phyloP scores from a whole-genome alignment of 2,888 invertebrate genomes.

The Neoaliturus tenellus region DNA sequence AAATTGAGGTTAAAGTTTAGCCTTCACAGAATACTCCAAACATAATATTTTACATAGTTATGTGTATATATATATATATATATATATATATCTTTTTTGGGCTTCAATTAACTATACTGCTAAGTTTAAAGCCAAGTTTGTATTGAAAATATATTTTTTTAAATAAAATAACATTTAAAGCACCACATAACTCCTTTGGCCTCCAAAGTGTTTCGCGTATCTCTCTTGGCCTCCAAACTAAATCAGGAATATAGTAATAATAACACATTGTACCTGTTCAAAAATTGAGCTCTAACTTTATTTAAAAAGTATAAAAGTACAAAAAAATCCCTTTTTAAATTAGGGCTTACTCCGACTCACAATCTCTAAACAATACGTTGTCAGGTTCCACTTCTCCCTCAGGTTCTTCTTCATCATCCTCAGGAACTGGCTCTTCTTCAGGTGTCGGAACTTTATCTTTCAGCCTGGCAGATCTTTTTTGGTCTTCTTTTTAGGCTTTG shows the following conservation, averaged over 20 bases:
- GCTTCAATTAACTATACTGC: conserved; percentile 13
- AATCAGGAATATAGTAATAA: conserved; percentile 29
- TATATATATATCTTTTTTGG: not conserved
- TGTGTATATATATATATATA: not conserved
- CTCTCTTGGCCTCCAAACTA: conserved; percentile 37
- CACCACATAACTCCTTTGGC: conserved; percentile 26
- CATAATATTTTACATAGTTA: not conserved
- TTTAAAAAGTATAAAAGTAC: conserved; percentile 14
- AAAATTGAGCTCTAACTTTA: conserved; percentile 23
- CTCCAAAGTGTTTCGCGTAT: conserved; percentile 26
- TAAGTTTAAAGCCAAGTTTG: conserved; percentile 20
- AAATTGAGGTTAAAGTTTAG: conserved; percentile 15
- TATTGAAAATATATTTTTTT: conserved; percentile 19
- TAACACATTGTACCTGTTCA: conserved; percentile 25
- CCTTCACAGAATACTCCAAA: conserved; percentile 8
- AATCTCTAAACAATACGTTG: conserved; percentile 16
- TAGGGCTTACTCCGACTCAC: conserved; percentile 33
- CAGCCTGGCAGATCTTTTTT: conserved; percentile 29
- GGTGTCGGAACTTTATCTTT: not conserved
- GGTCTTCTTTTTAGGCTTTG: not conserved
- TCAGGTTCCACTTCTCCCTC: conserved; percentile 15
- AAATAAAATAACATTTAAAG: conserved; percentile 17
- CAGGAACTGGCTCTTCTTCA: conserved; percentile 9
- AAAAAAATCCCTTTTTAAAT: conserved; percentile 6
- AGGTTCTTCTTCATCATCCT: not conserved